Base-by-base conservation (phyloP, 2,888 invertebrate genomes). In the Atethmia centrago region DNA sequence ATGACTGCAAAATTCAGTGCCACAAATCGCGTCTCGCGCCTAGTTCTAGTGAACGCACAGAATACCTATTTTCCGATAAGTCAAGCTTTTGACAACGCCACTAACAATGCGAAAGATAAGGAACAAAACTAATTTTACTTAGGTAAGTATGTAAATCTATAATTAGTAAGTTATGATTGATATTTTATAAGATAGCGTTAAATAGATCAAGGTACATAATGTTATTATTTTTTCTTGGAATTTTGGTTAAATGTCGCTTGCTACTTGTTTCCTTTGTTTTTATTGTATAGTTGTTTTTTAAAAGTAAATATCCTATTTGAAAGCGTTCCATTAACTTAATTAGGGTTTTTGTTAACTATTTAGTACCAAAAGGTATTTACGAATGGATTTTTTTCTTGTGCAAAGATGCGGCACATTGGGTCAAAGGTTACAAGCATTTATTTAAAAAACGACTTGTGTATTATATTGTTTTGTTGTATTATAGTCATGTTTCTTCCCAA, bases 401-500 rank as follows among this genome's bases (percentile, higher is more conserved):
- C 36, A 80, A 75, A 74, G 87, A 88, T 89, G 90, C 86, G 75
- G 56, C 85, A 79, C 84, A 78, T 85, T 86, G 77, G 85, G 87
- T 86, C 80, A 84, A 84, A 83, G 88, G 88, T 84, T 82, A 87
- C 79, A 85, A 90, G 94, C 93, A 94, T 93, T 94, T 93, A 93
- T 86, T 90, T 88, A 69, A 83, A 84, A 88, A 88, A 88, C 79
- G 85, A 88, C 90, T 87, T 90, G 88, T 93, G 92, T 93, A 92
- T 90, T 89, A 92, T 93, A 92, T 89, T 90, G 92, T 94, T 94
- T 94, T 94, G 93, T 94, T 94, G 92, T 94, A 93, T 92, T 93
- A 94, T 92, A 94, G 92, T 90, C 90, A 93, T 90, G 92, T 94
- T 94, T 92, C 92, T 94, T 93, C 89, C 87, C 87, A 86, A 88